These are phyloP conservation scores for Drosophila robusta DNA, from an alignment of 2,888 invertebrate genomes.

Conservation along the genomic window DNA sequence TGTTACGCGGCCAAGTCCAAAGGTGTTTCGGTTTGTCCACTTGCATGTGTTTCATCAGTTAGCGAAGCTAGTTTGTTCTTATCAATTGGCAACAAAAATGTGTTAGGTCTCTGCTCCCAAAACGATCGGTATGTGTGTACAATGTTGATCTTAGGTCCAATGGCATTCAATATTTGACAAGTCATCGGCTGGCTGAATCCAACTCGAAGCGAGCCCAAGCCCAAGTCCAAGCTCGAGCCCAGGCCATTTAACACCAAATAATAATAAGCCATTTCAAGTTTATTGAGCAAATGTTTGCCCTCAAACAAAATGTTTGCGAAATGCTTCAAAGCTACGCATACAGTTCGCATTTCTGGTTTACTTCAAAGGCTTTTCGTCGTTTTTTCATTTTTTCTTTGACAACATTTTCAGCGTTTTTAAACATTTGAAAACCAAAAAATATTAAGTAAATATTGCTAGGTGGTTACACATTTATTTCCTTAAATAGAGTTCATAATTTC, in stretches of 20 bases:
- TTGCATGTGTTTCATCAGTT: constrained; percentile 21
- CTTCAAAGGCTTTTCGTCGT: constrained; percentile 23
- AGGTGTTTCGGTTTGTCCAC: background rate
- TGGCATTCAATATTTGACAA: constrained; percentile 57
- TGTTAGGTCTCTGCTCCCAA: constrained; percentile 59
- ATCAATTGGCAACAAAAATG: constrained; percentile 34
- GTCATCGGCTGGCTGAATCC: constrained; percentile 45
- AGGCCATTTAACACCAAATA: constrained; percentile 64
- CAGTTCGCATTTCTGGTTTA: constrained; percentile 36
- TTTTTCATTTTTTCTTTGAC: background rate
- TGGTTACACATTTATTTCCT: too few species aligned
- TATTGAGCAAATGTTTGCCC: constrained; percentile 66
- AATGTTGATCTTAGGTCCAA: constrained; percentile 45
- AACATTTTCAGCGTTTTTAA: constrained; percentile 6
- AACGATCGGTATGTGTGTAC: constrained; percentile 14
- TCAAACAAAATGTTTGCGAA: constrained; percentile 67
- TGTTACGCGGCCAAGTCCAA: too few species aligned
- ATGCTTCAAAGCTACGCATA: constrained; percentile 51
- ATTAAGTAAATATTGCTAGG: constrained; percentile 1
- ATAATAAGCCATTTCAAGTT: constrained; percentile 68
- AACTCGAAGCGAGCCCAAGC: constrained; percentile 22
- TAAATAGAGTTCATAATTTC: too few species aligned
- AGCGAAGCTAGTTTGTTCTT: constrained; percentile 25
- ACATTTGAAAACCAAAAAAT: constrained; percentile 25
- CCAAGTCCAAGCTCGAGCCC: constrained; percentile 20